phyloP scores from a whole-genome alignment of 2,888 invertebrate genomes.

The Lycophotia porphyrea region DNA sequence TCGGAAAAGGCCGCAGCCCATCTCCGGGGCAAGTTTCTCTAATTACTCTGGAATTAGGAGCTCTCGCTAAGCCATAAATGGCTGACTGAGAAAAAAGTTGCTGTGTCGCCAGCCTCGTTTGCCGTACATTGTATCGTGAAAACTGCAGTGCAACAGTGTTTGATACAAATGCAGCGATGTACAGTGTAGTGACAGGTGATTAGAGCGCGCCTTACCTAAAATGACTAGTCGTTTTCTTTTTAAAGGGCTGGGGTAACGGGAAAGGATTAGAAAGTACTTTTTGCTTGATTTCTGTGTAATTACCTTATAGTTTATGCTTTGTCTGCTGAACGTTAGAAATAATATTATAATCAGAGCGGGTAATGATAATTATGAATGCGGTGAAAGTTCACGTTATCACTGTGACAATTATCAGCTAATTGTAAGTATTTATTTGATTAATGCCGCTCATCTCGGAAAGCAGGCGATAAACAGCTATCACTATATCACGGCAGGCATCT shows the following conservation, averaged over 20 bases:
- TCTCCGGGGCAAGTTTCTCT: conserved; percentile 82
- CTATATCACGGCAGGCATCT: background rate
- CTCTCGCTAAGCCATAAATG: conserved; percentile 74
- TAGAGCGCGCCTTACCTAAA: conserved; percentile 50
- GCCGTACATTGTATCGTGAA: conserved; percentile 41
- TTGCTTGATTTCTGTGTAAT: conserved; percentile 21
- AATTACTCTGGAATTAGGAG: conserved; percentile 83
- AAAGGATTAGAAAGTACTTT: conserved; percentile 52
- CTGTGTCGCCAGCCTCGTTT: conserved; percentile 59
- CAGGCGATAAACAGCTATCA: background rate
- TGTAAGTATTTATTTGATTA: conserved; percentile 18
- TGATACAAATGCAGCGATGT: conserved; percentile 40
- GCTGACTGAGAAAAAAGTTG: conserved; percentile 76
- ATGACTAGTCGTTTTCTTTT: conserved; percentile 51
- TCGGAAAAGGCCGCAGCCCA: conserved; percentile 66
- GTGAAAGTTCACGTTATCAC: conserved; percentile 42
- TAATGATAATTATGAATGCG: background rate
- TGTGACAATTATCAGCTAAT: conserved; percentile 27
- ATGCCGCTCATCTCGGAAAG: conserved; percentile 6
- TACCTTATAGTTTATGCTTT: conserved; percentile 12
- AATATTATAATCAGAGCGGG: background rate
- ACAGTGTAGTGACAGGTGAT: conserved; percentile 30
- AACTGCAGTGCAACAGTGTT: conserved; percentile 6
- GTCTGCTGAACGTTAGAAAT: background rate
- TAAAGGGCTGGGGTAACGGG: conserved; percentile 40